phyloP scores from a whole-genome alignment of 1,140 invertebrate species.

The Eriosoma lanigerum region DNA sequence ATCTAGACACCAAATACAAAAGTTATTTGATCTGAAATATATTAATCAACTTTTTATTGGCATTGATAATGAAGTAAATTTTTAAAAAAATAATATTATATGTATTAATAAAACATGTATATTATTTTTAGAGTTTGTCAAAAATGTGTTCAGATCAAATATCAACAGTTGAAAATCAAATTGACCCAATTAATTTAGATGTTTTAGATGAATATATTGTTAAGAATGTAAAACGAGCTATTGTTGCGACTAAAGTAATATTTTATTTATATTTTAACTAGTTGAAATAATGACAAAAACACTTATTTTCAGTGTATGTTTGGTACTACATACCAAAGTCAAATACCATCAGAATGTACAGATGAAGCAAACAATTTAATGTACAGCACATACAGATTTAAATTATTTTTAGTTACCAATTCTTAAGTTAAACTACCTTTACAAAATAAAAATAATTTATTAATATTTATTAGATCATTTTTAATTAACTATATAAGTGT shows the following conservation, averaged over 20 bases:
- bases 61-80: constrained; percentile 26
- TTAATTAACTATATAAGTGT: too few relatives aligned
- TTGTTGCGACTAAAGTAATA: constrained; percentile 36
- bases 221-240: constrained; percentile 47
- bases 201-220: constrained; percentile 30
- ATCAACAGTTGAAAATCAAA: constrained; percentile 28
- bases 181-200: constrained; percentile 43
- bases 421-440: neutral
- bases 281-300: neutral
- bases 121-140: constrained; percentile 24
- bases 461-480: too few relatives aligned
- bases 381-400: constrained; percentile 48
- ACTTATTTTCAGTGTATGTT: constrained; percentile 39
- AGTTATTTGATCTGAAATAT: constrained; percentile 44
- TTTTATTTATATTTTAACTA: neutral
- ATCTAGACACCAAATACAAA: constrained; percentile 42
- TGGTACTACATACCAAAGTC: constrained; percentile 12
- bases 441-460: neutral
- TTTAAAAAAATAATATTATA: neutral
- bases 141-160: constrained; percentile 10
- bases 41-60: constrained; percentile 37
- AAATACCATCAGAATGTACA: constrained; percentile 22
- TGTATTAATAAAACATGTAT: neutral
- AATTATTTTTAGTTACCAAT: constrained; percentile 40
- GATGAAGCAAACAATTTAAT: constrained; percentile 47